Evolutionary conservation across 2,888 invertebrate genomes (phyloP), one percentile per base, ranked within the genome.

Genomic region (Drosophila affinis): DNA sequence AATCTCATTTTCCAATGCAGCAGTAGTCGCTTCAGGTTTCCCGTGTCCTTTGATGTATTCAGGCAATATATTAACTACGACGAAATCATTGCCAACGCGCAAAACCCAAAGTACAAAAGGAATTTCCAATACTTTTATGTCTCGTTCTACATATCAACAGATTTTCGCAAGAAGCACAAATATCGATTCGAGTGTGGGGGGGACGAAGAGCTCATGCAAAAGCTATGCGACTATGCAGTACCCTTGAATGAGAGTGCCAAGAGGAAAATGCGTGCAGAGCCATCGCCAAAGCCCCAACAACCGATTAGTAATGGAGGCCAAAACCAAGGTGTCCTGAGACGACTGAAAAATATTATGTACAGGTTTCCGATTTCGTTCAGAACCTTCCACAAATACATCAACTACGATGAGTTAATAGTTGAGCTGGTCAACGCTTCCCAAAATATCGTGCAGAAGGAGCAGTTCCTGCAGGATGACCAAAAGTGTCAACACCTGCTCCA

Each of bases 201-300:
- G 18, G 61, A 56, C 10, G 0, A 21, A 3, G 12, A 24, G 6
- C 32, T 61, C 0, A 17, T 47, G 6, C 1, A 34, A 3, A 47
- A 61, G 46, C 18, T 61, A n/a, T 17, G 56, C n/a, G 34, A 46
- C 9, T 58, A 45, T n/a, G 57, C 62, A 17, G 24, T 45, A 29
- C 58, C 44, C 2, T 14, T 58, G 14, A 21, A 62, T 18, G 57
- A 57, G 9, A 39, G 6, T 2, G 60, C 60, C 6, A 47, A 12
- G 39, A 12, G 2, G 24, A 7, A 17, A 29, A 9, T 29, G 29
- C 2, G 2, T 9, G 7, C 2, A 7, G 9, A 9, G 29, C 29
- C 4, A 0, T 24, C 24, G 24, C 4, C 7, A 29, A 29, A 29
- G 9, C 29, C 2, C 29, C 29, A 9, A 29, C 29, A 2, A 29